Evolutionary conservation across 2,113 vertebrate genomes (phyloP).

Genomic region (Chionomys nivalis): DNA sequence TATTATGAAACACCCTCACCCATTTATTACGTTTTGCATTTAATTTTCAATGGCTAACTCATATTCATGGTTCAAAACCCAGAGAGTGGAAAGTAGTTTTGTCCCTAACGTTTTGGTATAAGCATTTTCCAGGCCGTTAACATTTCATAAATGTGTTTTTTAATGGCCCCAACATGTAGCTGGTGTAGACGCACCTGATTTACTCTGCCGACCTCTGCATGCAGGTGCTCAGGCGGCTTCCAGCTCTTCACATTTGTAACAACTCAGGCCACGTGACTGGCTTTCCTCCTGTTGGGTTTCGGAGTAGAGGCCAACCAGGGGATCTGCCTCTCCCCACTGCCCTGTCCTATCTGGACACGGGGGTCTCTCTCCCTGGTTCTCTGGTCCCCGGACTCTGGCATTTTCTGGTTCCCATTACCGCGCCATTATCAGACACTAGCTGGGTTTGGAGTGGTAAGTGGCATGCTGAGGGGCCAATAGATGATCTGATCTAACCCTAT

Average conservation of each 20-base stretch:
- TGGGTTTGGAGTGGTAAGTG: accelerated
- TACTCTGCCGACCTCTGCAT: accelerated
- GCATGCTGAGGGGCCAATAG: no score
- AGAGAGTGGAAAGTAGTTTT: not conserved
- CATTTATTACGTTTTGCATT: conserved; percentile 11
- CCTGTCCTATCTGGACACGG: accelerated
- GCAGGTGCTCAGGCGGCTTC: accelerated
- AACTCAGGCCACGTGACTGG: accelerated
- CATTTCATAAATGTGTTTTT: not conserved
- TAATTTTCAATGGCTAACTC: not conserved
- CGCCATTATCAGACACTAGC: accelerated
- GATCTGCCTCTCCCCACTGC: not conserved
- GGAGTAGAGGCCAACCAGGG: accelerated
- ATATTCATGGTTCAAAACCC: conserved; percentile 11
- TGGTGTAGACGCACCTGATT: accelerated
- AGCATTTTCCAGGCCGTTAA: not conserved
- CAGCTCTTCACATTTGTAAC: accelerated
- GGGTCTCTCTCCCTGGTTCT: no score
- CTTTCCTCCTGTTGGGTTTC: not conserved
- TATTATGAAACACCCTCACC: not conserved
- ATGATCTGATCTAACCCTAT: not conserved
- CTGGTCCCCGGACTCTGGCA: accelerated
- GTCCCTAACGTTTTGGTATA: not conserved
- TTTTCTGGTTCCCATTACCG: accelerated
- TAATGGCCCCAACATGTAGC: not conserved